Conservation (phyloP, 2,888 invertebrate species). For the Auanema sp. region DNA sequence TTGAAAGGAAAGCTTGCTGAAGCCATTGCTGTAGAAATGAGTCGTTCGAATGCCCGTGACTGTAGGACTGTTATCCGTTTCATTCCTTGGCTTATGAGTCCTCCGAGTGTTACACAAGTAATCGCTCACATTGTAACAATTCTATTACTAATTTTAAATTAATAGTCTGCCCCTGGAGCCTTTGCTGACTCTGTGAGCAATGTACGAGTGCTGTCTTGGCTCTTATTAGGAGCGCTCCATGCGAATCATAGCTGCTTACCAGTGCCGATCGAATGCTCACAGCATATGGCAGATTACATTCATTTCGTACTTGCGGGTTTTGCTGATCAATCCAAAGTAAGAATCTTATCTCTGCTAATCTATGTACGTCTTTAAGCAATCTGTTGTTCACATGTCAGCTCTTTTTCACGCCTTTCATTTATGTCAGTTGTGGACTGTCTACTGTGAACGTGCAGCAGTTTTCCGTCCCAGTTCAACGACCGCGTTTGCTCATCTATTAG, state of each 20-base stretch:
- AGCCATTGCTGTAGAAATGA: slow-evolving; percentile 44
- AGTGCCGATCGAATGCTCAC: slow-evolving; percentile 91
- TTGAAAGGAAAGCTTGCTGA: slow-evolving; percentile 75
- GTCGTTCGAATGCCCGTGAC: slow-evolving; percentile 51
- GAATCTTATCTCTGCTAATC: background rate
- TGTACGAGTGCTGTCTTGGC: slow-evolving; percentile 90
- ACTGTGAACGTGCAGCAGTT: slow-evolving; percentile 76
- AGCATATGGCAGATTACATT: slow-evolving; percentile 94
- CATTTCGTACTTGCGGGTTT: slow-evolving; percentile 95
- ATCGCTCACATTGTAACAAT: background rate
- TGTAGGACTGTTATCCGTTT: slow-evolving; percentile 58
- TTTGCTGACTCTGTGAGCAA: slow-evolving; percentile 59
- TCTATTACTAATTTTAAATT: too few relatives aligned
- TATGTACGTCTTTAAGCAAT: slow-evolving; percentile 70
- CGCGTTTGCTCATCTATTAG: slow-evolving; percentile 72
- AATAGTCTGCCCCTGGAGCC: slow-evolving; percentile 55
- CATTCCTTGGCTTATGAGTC: slow-evolving; percentile 63
- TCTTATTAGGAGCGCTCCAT: slow-evolving; percentile 88
- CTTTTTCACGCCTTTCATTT: slow-evolving; percentile 94
- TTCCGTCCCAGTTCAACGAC: slow-evolving; percentile 32
- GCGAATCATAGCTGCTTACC: slow-evolving; percentile 72
- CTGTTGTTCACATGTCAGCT: slow-evolving; percentile 90
- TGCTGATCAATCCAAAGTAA: slow-evolving; percentile 86
- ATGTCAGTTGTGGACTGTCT: slow-evolving; percentile 97
- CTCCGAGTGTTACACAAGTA: slow-evolving; percentile 58